Conservation (phyloP, 2,113 vertebrate genomes). For the Periophthalmodon schlosseri region DNA sequence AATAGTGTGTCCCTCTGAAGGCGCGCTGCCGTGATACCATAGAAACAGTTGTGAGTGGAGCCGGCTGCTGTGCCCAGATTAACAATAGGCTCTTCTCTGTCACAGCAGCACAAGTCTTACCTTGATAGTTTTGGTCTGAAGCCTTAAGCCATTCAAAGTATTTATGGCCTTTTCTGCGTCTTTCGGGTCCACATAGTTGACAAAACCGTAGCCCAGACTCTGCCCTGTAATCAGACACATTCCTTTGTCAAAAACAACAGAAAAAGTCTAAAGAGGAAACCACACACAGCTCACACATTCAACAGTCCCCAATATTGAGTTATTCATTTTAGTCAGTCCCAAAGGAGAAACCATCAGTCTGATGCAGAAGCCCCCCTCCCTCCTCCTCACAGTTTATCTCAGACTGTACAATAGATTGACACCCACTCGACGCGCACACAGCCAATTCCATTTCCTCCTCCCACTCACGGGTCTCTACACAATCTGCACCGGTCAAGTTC, state of each 20-base stretch:
- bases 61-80: conserved; percentile 66
- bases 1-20: conserved; percentile 68
- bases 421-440: conserved; percentile 69
- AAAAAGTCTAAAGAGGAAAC: background rate
- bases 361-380: conserved; percentile 20
- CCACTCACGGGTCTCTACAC: conserved; percentile 52
- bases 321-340: background rate
- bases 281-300: background rate
- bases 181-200: conserved; percentile 97
- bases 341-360: background rate
- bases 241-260: background rate
- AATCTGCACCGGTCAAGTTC: conserved; percentile 66
- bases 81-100: conserved; percentile 66
- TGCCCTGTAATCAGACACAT: conserved; percentile 80
- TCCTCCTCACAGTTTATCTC: conserved; percentile 59
- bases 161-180: conserved; percentile 98
- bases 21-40: conserved; percentile 70
- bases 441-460: conserved; percentile 69
- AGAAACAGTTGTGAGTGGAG: conserved; percentile 75
- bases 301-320: background rate
- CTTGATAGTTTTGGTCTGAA: conserved; percentile 99
- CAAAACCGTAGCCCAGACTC: conserved; percentile 98
- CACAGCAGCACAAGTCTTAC: conserved; percentile 71
- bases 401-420: conserved; percentile 71
- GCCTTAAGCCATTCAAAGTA: conserved; percentile 96